Evolutionary conservation across 2,797 vertebrate species (phyloP), one percentile per base, ranked within the genome.

Genomic region (Myoxocephalus aenaeus): DNA sequence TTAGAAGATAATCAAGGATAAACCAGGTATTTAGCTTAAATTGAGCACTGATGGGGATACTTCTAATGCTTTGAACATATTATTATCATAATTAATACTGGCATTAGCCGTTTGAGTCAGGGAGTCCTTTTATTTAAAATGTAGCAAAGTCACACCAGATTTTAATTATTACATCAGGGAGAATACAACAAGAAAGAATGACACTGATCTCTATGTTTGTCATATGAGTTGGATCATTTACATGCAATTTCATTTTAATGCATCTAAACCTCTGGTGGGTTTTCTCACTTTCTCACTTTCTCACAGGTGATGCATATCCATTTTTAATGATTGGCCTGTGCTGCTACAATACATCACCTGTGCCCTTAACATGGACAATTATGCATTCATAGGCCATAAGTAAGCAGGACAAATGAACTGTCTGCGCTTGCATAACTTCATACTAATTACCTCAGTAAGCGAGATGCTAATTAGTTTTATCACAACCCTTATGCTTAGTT

Each of bases 361-460:
- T 87, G 89, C 86, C 89, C 83, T 86, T 87, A 86, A 88, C 82
- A 85, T 86, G 74, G 85, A 84, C 91, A 92, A 94, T 95, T 90
- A 94, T 64, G 71, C 81, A 93, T 91, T 89, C 87, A 88, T 82
- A 82, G 90, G 77, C 87, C 89, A 94, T 92, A 94, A 94, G 92
- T 93, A 93, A 94, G 87, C 89, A 86, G 84, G 90, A 94, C 91
- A 94, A 93, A 95, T 94, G 82, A 92, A 93, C 86, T 85, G 86
- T 81, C 84, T 64, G 77, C 15, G 71, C 84, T 92, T 87, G 87
- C 83, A 77, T 91, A 89, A 85, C 86, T 89, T 92, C 80, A 92
- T 89, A 84, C 92, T 94, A 93, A 95, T 95, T 94, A 92, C 81
- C 84, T 81, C 85, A 87, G 87, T 77, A 86, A 87, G 79, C 70